Percentiles rank a stretch among this genome's conserved stretches.
Evolutionary conservation across 2,888 invertebrate species (phyloP).

Genomic region (Trichacis sp.): DNA sequence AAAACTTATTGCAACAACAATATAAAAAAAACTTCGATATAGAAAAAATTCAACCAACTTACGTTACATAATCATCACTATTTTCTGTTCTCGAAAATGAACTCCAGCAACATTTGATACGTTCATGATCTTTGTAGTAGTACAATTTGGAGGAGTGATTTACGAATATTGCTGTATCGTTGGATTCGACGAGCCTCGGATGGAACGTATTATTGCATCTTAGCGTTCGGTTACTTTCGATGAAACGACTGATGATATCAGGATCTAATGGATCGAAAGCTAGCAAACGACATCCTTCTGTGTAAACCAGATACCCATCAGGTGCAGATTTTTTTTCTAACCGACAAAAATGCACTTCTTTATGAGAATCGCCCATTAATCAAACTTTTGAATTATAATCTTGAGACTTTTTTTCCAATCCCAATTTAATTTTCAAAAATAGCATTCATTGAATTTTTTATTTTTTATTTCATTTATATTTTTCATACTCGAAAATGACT

Average conservation of each 20-base stretch:
- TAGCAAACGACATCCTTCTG: constrained; percentile 78
- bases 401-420: too few species aligned
- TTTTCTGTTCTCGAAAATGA: constrained; percentile 73
- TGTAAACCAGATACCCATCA: constrained; percentile 72
- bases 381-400: too few species aligned
- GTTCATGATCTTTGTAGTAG: constrained; percentile 70
- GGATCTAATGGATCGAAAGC: constrained; percentile 75
- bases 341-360: too few species aligned
- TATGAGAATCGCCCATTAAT: too few species aligned
- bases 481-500: too few species aligned
- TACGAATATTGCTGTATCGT: constrained; percentile 74
- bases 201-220: constrained; percentile 71
- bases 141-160: constrained; percentile 68
- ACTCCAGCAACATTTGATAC: constrained; percentile 75
- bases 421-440: background rate
- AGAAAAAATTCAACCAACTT: too few species aligned
- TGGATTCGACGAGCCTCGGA: constrained; percentile 72
- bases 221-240: constrained; percentile 70
- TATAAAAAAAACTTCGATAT: too few species aligned
- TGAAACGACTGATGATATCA: constrained; percentile 72
- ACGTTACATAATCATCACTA: constrained; percentile 68
- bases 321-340: too few species aligned
- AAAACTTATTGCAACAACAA: too few species aligned
- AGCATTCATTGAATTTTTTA: background rate
- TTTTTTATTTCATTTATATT: too few species aligned